Percentiles rank a stretch among this genome's conserved stretches.
These are phyloP conservation scores for Dynastes grantii DNA, from an alignment of 2,888 invertebrate species.

Conservation along the genomic window DNA sequence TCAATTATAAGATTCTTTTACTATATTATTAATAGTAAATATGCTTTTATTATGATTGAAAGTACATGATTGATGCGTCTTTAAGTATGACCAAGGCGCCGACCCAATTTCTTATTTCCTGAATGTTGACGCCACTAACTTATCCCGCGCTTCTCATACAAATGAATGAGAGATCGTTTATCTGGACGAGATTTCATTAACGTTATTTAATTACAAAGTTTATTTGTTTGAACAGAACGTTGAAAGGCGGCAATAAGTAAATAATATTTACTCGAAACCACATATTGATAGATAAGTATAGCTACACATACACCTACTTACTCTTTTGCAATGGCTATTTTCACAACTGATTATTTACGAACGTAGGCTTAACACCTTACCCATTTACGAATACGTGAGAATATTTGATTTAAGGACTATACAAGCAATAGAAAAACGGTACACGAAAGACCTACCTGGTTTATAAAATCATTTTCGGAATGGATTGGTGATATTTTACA, in stretches of 20 bases:
- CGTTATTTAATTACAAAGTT: constrained; percentile 44
- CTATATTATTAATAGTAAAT: constrained; percentile 4
- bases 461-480: constrained; percentile 31
- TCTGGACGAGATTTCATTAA: constrained; percentile 46
- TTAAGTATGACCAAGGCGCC: constrained; percentile 40
- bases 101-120: constrained; percentile 47
- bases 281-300: constrained; percentile 5
- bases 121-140: constrained; percentile 45
- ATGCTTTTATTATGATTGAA: constrained; percentile 47
- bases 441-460: constrained; percentile 20
- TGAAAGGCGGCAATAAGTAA: constrained; percentile 29
- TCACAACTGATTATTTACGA: constrained; percentile 39
- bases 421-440: constrained; percentile 29
- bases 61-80: constrained; percentile 45
- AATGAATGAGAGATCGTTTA: constrained; percentile 44
- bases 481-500: constrained; percentile 21
- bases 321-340: constrained; percentile 41
- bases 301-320: constrained; percentile 33
- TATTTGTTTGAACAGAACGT: constrained; percentile 7
- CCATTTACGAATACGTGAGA: constrained; percentile 38
- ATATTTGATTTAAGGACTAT: constrained; percentile 37
- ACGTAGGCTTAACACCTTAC: constrained; percentile 40
- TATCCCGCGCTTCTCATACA: constrained; percentile 40
- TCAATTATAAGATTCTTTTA: constrained; percentile 34
- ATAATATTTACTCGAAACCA: constrained; percentile 13